These are phyloP conservation scores for Nesospiza acunhae DNA, from an alignment of 2,113 vertebrate species.

Conservation along the genomic window DNA sequence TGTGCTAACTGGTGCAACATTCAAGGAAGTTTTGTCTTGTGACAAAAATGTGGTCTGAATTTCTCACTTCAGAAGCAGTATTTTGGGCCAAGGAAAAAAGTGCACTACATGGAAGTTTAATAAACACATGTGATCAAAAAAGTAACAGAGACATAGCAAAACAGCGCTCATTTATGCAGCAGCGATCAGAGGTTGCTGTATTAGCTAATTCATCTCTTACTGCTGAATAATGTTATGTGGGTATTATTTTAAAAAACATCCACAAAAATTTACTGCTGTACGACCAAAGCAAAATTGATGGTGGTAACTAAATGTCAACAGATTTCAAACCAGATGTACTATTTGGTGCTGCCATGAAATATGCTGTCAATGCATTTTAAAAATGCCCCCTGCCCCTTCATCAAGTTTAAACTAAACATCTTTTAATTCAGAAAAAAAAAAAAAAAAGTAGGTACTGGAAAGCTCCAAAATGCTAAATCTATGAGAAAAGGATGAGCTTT, in stretches of 20 bases:
- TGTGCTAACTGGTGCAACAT: conserved; percentile 42
- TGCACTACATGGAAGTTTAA: not conserved
- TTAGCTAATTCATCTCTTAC: not conserved
- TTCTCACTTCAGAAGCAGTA: not conserved
- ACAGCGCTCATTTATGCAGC: rapidly evolving
- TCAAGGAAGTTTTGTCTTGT: not conserved
- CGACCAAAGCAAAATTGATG: not conserved
- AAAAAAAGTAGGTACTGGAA: conserved; percentile 58
- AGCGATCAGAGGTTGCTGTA: not conserved
- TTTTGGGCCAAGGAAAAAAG: not conserved
- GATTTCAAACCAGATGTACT: not conserved
- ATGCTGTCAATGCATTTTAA: not conserved
- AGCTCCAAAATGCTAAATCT: conserved; percentile 52
- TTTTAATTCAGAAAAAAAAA: conserved; percentile 64
- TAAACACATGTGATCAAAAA: not conserved
- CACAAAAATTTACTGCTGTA: not conserved
- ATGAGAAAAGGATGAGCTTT: not conserved
- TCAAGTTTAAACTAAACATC: conserved; percentile 68
- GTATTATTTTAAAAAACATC: not conserved
- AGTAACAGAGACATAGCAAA: not conserved
- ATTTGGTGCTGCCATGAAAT: not conserved
- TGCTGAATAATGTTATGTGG: not conserved
- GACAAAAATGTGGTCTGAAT: not conserved
- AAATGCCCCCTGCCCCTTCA: not conserved
- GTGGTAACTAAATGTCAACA: not conserved